Percentiles rank a stretch among this genome's conserved stretches.
These are phyloP conservation scores for Sarcophaga bullata DNA, from an alignment of 1,140 invertebrate species.

Conservation along the genomic window DNA sequence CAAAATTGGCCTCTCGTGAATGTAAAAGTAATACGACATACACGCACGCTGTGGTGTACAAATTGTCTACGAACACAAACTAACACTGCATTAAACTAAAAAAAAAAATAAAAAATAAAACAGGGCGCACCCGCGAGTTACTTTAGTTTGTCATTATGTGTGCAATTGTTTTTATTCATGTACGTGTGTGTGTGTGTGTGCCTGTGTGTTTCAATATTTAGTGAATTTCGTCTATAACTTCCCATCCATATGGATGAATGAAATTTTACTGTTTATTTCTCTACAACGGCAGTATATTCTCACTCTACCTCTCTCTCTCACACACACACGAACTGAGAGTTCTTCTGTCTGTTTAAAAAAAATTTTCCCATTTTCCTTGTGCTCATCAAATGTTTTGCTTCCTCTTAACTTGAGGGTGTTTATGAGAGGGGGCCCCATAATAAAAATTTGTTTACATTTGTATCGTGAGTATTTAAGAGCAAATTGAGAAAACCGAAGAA, in stretches of 20 bases:
- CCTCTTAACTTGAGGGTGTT: conserved; percentile 16
- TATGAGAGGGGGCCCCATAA: background rate
- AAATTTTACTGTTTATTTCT: background rate
- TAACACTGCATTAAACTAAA: background rate
- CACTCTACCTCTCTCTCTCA: background rate
- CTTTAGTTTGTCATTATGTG: conserved; percentile 11
- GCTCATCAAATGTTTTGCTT: background rate
- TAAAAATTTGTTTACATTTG: background rate
- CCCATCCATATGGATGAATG: background rate
- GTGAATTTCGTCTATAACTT: background rate
- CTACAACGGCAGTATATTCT: background rate
- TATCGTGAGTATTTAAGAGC: conserved; percentile 36
- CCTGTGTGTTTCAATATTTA: background rate
- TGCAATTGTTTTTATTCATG: background rate
- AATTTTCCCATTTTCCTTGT: conserved; percentile 1
- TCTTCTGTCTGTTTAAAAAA: too few relatives aligned
- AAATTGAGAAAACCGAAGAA: conserved; percentile 6
- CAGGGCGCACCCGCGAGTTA: conserved; percentile 42
- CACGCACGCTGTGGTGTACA: background rate
- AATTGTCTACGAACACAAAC: background rate
- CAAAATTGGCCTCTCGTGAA: conserved; percentile 36
- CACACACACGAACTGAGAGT: too few relatives aligned
- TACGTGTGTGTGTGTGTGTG: background rate
- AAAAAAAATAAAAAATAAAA: background rate
- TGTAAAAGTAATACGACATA: background rate